Evolutionary conservation across 2,113 vertebrate species (phyloP).

Genomic region (Thamnophis sirtalis): DNA sequence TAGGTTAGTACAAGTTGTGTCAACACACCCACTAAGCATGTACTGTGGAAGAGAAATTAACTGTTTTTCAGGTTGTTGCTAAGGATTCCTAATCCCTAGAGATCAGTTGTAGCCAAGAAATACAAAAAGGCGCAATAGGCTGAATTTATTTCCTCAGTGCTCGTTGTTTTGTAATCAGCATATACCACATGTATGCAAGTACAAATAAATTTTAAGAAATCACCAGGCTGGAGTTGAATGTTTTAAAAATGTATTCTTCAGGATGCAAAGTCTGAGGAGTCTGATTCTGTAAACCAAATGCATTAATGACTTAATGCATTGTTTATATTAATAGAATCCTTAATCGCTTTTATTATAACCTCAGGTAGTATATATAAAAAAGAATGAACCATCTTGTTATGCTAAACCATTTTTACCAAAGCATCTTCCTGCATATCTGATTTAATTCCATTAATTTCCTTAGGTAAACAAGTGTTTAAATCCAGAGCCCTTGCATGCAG

Average conservation of each 20-base stretch:
- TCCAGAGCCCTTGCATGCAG: slow-evolving; percentile 61
- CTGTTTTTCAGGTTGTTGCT: neutral
- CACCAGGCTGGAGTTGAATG: neutral
- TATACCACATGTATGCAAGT: neutral
- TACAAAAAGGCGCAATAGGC: neutral
- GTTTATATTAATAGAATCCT: neutral
- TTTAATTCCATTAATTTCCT: slow-evolving; percentile 38
- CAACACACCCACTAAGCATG: neutral
- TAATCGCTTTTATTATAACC: neutral
- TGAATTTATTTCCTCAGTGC: neutral
- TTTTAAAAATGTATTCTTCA: neutral
- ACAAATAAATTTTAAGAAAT: neutral
- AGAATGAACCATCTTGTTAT: neutral
- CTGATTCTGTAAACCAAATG: neutral
- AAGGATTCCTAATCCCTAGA: neutral
- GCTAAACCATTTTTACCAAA: neutral
- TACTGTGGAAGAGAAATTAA: neutral
- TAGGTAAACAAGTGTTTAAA: slow-evolving; percentile 52
- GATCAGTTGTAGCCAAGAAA: neutral
- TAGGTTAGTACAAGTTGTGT: neutral
- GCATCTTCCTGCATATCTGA: neutral
- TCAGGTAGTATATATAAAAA: neutral
- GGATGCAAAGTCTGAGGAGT: no score
- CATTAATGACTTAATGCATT: neutral
- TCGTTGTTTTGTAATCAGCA: neutral